Evolutionary conservation across 1,140 invertebrate species (phyloP).

Genomic region (Spodoptera litura): DNA sequence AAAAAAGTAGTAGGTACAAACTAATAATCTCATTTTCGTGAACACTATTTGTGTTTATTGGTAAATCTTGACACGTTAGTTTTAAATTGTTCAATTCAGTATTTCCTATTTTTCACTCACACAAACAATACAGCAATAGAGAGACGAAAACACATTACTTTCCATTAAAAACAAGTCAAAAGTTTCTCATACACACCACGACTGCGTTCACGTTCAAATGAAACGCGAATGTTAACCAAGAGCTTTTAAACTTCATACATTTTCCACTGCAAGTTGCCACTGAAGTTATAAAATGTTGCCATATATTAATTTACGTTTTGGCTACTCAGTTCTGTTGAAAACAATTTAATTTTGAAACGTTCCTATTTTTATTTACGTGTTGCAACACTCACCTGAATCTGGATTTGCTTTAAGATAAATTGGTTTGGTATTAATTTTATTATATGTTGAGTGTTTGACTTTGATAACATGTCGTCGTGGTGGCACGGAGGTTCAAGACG

Average conservation of each 20-base stretch:
- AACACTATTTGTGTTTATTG: no score
- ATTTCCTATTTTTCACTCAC: no score
- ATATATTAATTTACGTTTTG: constrained; percentile 34
- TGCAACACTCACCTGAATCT: background rate
- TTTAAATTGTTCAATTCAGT: no score
- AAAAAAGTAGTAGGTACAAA: no score
- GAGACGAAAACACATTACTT: constrained; percentile 8
- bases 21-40: no score
- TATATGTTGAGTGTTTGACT: no score
- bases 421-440: no score
- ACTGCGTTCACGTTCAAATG: constrained; percentile 17
- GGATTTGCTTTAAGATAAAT: no score
- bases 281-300: constrained; percentile 26
- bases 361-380: background rate
- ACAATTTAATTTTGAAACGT: constrained; percentile 13
- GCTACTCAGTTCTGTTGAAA: constrained; percentile 5
- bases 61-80: no score
- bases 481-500: no score
- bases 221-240: constrained; percentile 33
- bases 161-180: constrained; percentile 17
- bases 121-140: background rate
- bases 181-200: constrained; percentile 13
- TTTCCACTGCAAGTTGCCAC: constrained; percentile 3
- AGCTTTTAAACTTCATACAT: constrained; percentile 37
- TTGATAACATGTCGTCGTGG: no score